Evolutionary conservation across 2,888 invertebrate genomes (phyloP), one percentile per base, ranked within the genome.

Genomic region (Diabrotica balteata): DNA sequence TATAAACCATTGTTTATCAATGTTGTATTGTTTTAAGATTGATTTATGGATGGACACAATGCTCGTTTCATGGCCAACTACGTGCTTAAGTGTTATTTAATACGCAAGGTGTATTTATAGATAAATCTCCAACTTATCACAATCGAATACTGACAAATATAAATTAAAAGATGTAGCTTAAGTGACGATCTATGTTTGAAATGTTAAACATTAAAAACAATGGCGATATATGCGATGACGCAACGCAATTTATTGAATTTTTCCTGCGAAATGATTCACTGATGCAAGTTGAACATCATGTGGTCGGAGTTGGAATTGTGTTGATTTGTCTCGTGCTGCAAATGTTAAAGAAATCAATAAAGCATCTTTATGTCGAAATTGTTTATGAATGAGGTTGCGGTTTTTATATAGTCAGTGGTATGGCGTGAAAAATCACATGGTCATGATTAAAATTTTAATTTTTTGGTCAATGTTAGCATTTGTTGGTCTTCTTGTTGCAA

Each of bases 141-240:
- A 62, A 42, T 60, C 69, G 72, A 72, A 73, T 73, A 74, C 50
- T 63, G 32, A 62, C 69, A 73, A 72, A 73, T 73, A 74, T 75
- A 74, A 75, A 76, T 74, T 74, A 73, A 73, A 75, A 77, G 76
- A 77, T 76, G 77, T 78, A 73, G 72, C 68, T 72, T 77, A 78
- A 78, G 77, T 77, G 77, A 74, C 72, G 72, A 77, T 75, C 71
- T 77, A 74, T 78, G 77, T 78, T 76, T 66, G 68, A 68, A 70
- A 70, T 70, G 70, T 70, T 64, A 50, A 59, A 70, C 67, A 70
- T 64, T 59, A 59, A 60, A 69, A 69, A 60, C 64, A 60, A 70
- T 70, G 60, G 67, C 58, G 68, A 69, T 63, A 59, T 66, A 49
- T 53, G 45, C 51, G 57, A 51, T 66, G 64, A 62, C 70, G 67